Conservation (phyloP, 2,797 vertebrate species). For the Cirrhinus molitorella region DNA sequence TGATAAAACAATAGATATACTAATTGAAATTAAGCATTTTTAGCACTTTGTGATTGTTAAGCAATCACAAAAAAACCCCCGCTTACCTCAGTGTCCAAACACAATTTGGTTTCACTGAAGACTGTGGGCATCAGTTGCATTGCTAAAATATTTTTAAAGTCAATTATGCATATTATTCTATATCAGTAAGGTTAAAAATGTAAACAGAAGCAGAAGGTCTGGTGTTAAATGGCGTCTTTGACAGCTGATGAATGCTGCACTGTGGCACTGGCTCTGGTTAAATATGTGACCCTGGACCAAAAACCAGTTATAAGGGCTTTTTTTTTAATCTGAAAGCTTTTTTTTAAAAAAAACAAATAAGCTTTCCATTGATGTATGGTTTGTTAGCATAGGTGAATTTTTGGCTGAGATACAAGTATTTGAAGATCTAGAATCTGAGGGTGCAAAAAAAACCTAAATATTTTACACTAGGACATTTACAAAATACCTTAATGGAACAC, state of each 20-base stretch:
- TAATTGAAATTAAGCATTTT: neutral
- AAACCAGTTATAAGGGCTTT: too few relatives aligned
- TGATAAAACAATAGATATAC: neutral
- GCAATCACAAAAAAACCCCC: too few relatives aligned
- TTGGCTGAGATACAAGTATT: too few relatives aligned
- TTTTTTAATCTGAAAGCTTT: too few relatives aligned
- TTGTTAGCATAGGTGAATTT: too few relatives aligned
- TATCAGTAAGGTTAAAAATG: neutral
- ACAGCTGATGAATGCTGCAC: neutral
- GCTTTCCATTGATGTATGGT: too few relatives aligned
- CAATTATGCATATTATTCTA: neutral
- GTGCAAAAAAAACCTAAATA: too few relatives aligned
- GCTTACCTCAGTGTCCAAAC: neutral
- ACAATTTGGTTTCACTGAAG: neutral
- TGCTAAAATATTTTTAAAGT: neutral
- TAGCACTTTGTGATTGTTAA: neutral
- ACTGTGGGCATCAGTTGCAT: neutral
- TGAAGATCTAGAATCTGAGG: too few relatives aligned
- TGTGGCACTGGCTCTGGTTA: neutral
- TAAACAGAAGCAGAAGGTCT: neutral
- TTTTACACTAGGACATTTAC: too few relatives aligned
- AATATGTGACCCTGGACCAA: neutral
- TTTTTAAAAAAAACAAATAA: too few relatives aligned
- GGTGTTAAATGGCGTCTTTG: neutral
- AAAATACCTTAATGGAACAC: too few relatives aligned